phyloP scores from a whole-genome alignment of 2,888 invertebrate species.

The Salticus scenicus region DNA sequence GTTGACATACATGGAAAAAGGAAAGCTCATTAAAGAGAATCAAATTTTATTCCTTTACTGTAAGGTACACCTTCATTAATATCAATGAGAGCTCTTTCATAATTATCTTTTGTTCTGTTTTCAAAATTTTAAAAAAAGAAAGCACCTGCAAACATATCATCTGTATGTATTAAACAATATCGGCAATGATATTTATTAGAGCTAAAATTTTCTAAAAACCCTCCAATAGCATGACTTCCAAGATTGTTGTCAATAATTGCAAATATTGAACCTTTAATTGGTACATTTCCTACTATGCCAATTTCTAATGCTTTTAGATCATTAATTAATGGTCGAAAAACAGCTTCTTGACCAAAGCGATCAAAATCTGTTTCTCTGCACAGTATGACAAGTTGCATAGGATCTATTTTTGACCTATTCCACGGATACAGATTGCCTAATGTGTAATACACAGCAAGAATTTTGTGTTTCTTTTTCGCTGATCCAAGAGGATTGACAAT shows the following conservation, averaged over 20 bases:
- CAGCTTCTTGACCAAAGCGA: neutral
- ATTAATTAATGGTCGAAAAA: neutral
- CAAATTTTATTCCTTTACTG: neutral
- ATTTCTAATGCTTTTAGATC: neutral
- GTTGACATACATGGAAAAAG: neutral
- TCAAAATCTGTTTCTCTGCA: neutral
- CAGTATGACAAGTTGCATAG: neutral
- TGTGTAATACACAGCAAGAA: neutral
- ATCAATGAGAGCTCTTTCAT: too few species aligned
- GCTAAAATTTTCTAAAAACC: slow-evolving; percentile 1
- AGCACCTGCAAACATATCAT: too few species aligned
- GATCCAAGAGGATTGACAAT: slow-evolving; percentile 1
- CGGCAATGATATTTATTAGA: too few species aligned
- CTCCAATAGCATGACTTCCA: neutral
- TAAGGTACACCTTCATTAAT: too few species aligned
- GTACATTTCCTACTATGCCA: neutral
- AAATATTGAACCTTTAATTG: neutral
- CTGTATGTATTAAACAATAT: too few species aligned
- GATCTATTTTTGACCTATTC: neutral
- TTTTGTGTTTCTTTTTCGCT: neutral
- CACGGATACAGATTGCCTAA: neutral
- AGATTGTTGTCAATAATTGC: neutral
- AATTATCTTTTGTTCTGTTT: too few species aligned
- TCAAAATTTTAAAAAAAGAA: too few species aligned
- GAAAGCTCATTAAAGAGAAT: slow-evolving; percentile 3